Evolutionary conservation across 2,797 vertebrate species (phyloP).

Genomic region (Champsocephalus esox): DNA sequence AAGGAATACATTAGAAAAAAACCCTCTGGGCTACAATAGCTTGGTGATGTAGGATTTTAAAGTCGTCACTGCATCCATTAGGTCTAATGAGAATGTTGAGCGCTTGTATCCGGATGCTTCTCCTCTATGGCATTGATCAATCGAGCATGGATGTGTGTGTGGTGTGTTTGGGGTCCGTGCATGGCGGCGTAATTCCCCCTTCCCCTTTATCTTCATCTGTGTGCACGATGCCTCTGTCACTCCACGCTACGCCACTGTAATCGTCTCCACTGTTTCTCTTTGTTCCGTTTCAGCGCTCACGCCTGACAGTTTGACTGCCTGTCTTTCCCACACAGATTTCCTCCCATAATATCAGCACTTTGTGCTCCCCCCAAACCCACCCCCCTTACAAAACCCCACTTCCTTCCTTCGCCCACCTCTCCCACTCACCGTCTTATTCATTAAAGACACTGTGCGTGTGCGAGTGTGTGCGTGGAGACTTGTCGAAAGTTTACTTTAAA

Average conservation of each 20-base stretch:
- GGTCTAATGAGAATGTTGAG: slow-evolving; percentile 29
- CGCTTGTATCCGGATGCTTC: slow-evolving; percentile 13
- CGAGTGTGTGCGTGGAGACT: slow-evolving; percentile 56
- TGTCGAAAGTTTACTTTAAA: slow-evolving; percentile 82
- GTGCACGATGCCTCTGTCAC: slow-evolving; percentile 63
- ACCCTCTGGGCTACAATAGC: not conserved
- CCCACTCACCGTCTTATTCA: slow-evolving; percentile 55
- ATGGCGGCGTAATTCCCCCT: slow-evolving; percentile 25
- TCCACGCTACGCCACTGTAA: slow-evolving; percentile 71
- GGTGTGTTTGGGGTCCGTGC: slow-evolving; percentile 22
- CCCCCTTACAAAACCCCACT: slow-evolving; percentile 25
- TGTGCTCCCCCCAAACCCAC: slow-evolving; percentile 39
- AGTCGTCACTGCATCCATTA: slow-evolving; percentile 23
- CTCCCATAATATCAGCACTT: slow-evolving; percentile 75
- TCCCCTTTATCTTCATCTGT: slow-evolving; percentile 50
- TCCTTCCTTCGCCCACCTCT: slow-evolving; percentile 13
- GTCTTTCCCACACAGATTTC: slow-evolving; percentile 78
- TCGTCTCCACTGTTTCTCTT: slow-evolving; percentile 82
- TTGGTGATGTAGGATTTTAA: not conserved
- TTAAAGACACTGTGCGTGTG: slow-evolving; percentile 50
- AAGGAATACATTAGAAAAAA: slow-evolving; percentile 12
- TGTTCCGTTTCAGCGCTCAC: slow-evolving; percentile 84
- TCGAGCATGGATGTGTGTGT: slow-evolving; percentile 8
- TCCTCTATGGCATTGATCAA: slow-evolving; percentile 47
- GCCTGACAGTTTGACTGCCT: slow-evolving; percentile 86